Evolutionary conservation across 1,140 invertebrate genomes (phyloP).

Genomic region (Agrypnia vestita): DNA sequence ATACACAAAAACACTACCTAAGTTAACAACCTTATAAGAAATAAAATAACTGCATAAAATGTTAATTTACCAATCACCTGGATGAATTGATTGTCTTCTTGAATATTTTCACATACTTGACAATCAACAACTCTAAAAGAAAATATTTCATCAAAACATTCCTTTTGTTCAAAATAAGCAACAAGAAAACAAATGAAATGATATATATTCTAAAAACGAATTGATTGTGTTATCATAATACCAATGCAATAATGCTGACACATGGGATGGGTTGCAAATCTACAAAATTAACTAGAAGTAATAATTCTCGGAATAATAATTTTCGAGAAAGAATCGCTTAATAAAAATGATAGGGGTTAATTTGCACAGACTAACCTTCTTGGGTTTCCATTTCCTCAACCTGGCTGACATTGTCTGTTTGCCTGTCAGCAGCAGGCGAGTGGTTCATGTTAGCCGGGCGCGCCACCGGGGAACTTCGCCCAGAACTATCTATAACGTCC

Average conservation of each 20-base stretch:
- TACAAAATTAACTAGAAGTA: not conserved
- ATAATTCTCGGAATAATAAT: not conserved
- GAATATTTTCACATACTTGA: too few species aligned
- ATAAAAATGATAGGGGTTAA: slow-evolving; percentile 22
- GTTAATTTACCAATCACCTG: not conserved
- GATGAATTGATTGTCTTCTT: not conserved
- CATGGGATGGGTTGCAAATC: not conserved
- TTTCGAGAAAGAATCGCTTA: slow-evolving; percentile 16
- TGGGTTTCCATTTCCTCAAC: slow-evolving; percentile 92
- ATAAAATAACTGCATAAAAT: not conserved
- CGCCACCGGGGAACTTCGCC: slow-evolving; percentile 74
- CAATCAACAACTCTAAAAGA: not conserved
- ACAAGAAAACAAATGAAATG: slow-evolving; percentile 42
- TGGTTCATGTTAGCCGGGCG: slow-evolving; percentile 84
- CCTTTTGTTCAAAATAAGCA: slow-evolving; percentile 32
- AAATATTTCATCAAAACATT: not conserved
- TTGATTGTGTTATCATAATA: slow-evolving; percentile 29
- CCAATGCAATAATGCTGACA: too few species aligned
- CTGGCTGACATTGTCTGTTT: slow-evolving; percentile 80
- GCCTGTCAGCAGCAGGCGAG: slow-evolving; percentile 79
- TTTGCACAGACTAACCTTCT: slow-evolving; percentile 80
- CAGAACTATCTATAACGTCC: slow-evolving; percentile 73
- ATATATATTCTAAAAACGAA: slow-evolving; percentile 15
- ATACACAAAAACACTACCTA: too few species aligned
- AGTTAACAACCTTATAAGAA: not conserved